These are phyloP conservation scores for Apocrypta bakeri DNA, from an alignment of 1,140 invertebrate genomes.

Conservation along the genomic window DNA sequence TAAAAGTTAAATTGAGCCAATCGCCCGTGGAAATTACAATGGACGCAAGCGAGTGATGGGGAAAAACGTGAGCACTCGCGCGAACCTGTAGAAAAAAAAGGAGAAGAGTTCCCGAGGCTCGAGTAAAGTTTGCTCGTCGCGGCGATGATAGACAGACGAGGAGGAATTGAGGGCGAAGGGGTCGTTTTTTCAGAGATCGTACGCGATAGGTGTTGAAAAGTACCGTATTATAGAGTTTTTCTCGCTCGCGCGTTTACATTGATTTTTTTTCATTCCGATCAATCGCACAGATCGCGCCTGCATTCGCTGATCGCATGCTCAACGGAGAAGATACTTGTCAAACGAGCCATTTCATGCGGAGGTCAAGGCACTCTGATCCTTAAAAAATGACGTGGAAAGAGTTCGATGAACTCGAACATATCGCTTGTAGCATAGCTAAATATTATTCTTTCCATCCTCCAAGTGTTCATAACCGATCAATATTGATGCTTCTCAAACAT, in stretches of 20 bases:
- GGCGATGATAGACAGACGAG: not conserved
- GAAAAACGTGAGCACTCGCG: not conserved
- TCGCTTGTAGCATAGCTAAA: not conserved
- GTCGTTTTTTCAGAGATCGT: not conserved
- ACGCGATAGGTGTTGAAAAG: not conserved
- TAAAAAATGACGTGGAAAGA: not conserved
- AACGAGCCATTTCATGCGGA: not conserved
- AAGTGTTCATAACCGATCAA: not conserved
- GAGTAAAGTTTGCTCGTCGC: not conserved
- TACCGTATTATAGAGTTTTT: not conserved
- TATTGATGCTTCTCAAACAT: not conserved
- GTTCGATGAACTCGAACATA: constrained; percentile 2
- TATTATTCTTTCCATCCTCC: not conserved
- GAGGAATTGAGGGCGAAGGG: no score
- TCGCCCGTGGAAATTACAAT: constrained; percentile 67
- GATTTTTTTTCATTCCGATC: no score
- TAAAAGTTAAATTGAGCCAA: constrained; percentile 72
- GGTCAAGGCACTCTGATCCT: not conserved
- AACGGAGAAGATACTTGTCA: not conserved
- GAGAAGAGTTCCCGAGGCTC: constrained; percentile 15
- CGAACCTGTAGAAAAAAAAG: constrained; percentile 42
- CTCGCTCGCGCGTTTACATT: no score
- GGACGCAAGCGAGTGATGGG: constrained; percentile 41
- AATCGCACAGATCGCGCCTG: no score
- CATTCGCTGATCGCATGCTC: no score